These are phyloP conservation scores for Dioctria linearis DNA, from an alignment of 2,888 invertebrate species.

Conservation along the genomic window DNA sequence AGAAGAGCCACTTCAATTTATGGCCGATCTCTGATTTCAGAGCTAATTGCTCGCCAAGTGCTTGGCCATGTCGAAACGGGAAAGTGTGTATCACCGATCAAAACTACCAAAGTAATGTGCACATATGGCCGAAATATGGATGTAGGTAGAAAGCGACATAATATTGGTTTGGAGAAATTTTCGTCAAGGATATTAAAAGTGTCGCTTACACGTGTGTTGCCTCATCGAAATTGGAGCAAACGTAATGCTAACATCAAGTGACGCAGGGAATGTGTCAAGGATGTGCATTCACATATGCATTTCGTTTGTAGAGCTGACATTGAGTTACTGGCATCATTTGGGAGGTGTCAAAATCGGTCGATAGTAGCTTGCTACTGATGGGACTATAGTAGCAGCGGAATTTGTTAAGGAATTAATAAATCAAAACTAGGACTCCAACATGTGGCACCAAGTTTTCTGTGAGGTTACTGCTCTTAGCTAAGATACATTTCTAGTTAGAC, in stretches of 20 bases:
- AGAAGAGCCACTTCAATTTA: slow-evolving; percentile 57
- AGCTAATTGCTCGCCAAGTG: slow-evolving; percentile 58
- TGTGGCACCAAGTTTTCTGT: slow-evolving; percentile 39
- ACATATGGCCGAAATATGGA: slow-evolving; percentile 56
- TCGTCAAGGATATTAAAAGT: slow-evolving; percentile 57
- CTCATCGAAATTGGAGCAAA: slow-evolving; percentile 46
- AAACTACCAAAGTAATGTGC: slow-evolving; percentile 46
- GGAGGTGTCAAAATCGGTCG: slow-evolving; percentile 48
- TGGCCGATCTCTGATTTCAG: slow-evolving; percentile 58
- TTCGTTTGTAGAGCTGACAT: slow-evolving; percentile 40
- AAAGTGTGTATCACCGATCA: slow-evolving; percentile 47
- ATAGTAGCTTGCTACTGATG: slow-evolving; percentile 1
- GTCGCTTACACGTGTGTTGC: slow-evolving; percentile 57
- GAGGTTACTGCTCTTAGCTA: neutral
- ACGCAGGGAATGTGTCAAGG: slow-evolving; percentile 38
- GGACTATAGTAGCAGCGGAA: slow-evolving; percentile 22
- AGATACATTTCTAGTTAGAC: too few relatives aligned
- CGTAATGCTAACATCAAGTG: slow-evolving; percentile 36
- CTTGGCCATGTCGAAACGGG: slow-evolving; percentile 35
- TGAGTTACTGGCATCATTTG: slow-evolving; percentile 50
- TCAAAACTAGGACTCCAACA: slow-evolving; percentile 46
- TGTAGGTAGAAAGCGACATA: neutral
- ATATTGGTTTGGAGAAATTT: slow-evolving; percentile 49
- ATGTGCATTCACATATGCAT: slow-evolving; percentile 41
- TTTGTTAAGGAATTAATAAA: slow-evolving; percentile 54